phyloP scores from a whole-genome alignment of 1,140 invertebrate genomes.

The Babylonia areolata region DNA sequence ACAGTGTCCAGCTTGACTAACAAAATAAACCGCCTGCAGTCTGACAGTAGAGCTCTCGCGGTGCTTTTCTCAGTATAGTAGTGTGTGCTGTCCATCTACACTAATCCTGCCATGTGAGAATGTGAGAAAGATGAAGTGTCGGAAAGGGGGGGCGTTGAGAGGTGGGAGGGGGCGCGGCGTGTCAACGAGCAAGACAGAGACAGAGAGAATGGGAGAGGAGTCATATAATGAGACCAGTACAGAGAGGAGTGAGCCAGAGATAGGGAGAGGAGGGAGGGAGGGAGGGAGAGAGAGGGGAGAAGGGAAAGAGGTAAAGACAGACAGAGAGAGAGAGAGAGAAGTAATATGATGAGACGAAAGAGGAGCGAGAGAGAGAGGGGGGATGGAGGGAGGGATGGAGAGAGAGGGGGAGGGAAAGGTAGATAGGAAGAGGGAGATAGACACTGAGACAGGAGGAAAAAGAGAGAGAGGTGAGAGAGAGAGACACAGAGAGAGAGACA shows the following conservation, averaged over 20 bases:
- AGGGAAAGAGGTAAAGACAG: not conserved
- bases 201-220: slow-evolving; percentile 8
- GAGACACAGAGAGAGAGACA: not conserved
- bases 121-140: not conserved
- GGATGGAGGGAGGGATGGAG: too few relatives aligned
- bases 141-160: not conserved
- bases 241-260: not conserved
- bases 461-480: too few relatives aligned
- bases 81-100: too few relatives aligned
- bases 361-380: slow-evolving; percentile 1
- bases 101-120: too few relatives aligned
- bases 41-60: too few relatives aligned
- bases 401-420: too few relatives aligned
- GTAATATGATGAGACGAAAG: not conserved
- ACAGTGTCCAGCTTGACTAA: too few relatives aligned
- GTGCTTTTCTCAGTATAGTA: too few relatives aligned
- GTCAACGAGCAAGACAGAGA: not conserved
- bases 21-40: too few relatives aligned
- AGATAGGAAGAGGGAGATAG: too few relatives aligned
- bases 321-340: not conserved
- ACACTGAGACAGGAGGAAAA: too few relatives aligned
- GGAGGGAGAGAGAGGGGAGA: not conserved
- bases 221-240: not conserved
- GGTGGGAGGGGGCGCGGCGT: not conserved
- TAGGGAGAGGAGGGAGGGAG: too few relatives aligned